A percentile compares a stretch with the other conserved stretches of the same genome.
phyloP scores from a whole-genome alignment of 1,140 invertebrate species.

The Drosophila erecta region DNA sequence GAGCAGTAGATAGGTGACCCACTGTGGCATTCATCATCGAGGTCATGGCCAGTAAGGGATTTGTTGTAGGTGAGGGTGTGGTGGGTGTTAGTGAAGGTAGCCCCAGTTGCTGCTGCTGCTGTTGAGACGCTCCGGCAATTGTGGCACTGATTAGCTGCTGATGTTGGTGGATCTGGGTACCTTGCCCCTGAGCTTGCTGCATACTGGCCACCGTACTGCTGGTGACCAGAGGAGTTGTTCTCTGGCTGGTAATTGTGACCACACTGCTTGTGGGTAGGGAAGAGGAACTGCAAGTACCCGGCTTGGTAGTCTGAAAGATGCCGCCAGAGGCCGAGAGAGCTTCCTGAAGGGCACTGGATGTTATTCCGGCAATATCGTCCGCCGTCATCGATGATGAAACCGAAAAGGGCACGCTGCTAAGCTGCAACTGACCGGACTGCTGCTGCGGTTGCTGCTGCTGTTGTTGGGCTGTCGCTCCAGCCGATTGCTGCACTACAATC shows the following conservation, averaged over 20 bases:
- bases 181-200: conserved; percentile 66
- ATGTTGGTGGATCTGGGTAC: conserved; percentile 55
- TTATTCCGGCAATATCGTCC: conserved; percentile 67
- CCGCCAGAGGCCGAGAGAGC: conserved; percentile 53
- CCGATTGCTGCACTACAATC: conserved; percentile 69
- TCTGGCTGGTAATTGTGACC: conserved; percentile 77
- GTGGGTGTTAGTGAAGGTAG: conserved; percentile 41
- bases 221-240: conserved; percentile 68
- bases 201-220: conserved; percentile 67
- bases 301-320: conserved; percentile 60
- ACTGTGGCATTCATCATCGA: conserved; percentile 80
- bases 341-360: conserved; percentile 70
- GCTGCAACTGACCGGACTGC: conserved; percentile 46
- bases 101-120: conserved; percentile 48
- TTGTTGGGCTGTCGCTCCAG: conserved; percentile 60
- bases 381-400: conserved; percentile 85
- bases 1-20: conserved; percentile 52
- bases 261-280: conserved; percentile 66
- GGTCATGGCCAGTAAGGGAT: conserved; percentile 82
- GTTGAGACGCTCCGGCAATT: conserved; percentile 65
- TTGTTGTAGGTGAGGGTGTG: conserved; percentile 70
- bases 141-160: conserved; percentile 53
- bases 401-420: conserved; percentile 80
- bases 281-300: conserved; percentile 47
- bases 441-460: conserved; percentile 39